phyloP scores from a whole-genome alignment of 2,888 invertebrate species.

The Meloe dianella region DNA sequence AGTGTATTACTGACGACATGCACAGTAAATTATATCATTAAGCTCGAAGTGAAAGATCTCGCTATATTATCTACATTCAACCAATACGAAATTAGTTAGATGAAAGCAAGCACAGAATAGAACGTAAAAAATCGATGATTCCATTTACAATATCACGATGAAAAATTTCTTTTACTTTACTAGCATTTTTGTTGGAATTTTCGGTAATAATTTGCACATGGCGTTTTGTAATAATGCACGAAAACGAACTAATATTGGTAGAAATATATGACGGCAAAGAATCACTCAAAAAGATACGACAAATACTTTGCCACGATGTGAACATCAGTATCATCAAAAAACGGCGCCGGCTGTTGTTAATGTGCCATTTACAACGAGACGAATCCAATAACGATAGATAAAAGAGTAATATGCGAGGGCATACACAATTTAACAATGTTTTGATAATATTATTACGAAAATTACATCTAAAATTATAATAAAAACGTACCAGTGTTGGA shows the following conservation, averaged over 20 bases:
- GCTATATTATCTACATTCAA: not conserved
- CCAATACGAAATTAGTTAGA: not conserved
- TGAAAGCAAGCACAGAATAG: not conserved
- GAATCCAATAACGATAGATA: not conserved
- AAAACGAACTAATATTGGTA: constrained; percentile 20
- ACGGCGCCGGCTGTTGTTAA: constrained; percentile 25
- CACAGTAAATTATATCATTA: constrained; percentile 57
- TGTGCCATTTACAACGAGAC: constrained; percentile 12
- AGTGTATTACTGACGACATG: constrained; percentile 51
- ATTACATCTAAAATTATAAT: not conserved
- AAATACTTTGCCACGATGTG: constrained; percentile 23
- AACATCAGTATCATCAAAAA: constrained; percentile 20
- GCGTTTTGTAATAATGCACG: constrained; percentile 24
- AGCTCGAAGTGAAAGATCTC: constrained; percentile 24
- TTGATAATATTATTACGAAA: not conserved
- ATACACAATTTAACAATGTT: not conserved
- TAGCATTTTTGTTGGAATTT: constrained; percentile 12
- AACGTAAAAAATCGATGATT: not conserved
- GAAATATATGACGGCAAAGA: constrained; percentile 15
- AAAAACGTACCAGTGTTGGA: constrained; percentile 23
- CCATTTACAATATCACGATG: not conserved
- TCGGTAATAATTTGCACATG: constrained; percentile 30
- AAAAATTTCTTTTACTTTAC: not conserved
- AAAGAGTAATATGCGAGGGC: not conserved
- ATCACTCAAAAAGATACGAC: constrained; percentile 25